Conservation (phyloP, 1,140 invertebrate genomes). For the Vanessa atalanta region DNA sequence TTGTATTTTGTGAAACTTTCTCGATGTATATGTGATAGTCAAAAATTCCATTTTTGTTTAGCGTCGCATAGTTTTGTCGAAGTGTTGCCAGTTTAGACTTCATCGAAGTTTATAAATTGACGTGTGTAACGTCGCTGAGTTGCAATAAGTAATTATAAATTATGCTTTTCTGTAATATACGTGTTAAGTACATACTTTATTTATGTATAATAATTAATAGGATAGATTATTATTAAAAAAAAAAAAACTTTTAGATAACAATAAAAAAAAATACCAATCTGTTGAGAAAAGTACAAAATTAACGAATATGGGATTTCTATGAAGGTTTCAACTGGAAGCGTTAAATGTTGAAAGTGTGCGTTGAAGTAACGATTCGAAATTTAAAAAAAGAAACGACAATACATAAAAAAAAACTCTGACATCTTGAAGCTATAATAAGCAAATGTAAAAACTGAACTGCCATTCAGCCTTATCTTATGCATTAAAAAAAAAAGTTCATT, state of each 20-base stretch:
- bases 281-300: conserved; percentile 30
- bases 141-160: conserved; percentile 49
- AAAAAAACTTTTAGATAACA: conserved; percentile 9
- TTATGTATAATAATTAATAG: conserved; percentile 47
- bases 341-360: not conserved
- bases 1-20: not conserved
- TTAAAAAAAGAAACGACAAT: not conserved
- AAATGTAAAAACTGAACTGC: conserved; percentile 5
- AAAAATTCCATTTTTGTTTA: conserved; percentile 59
- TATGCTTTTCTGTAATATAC: conserved; percentile 38
- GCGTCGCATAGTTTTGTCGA: conserved; percentile 43
- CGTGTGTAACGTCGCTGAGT: conserved; percentile 27
- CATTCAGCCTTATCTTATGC: conserved; percentile 15
- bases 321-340: conserved; percentile 16
- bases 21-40: conserved; percentile 47
- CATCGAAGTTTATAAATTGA: conserved; percentile 13
- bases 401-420: not conserved
- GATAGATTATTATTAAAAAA: conserved; percentile 20
- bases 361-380: not conserved
- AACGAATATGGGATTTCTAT: conserved; percentile 15
- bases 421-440: not conserved
- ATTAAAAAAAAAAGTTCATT: not conserved
- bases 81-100: conserved; percentile 29
- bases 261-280: conserved; percentile 22
- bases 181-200: conserved; percentile 40